Evolutionary conservation across 2,113 vertebrate species (phyloP).

Genomic region (Leptobrachium ailaonicum): DNA sequence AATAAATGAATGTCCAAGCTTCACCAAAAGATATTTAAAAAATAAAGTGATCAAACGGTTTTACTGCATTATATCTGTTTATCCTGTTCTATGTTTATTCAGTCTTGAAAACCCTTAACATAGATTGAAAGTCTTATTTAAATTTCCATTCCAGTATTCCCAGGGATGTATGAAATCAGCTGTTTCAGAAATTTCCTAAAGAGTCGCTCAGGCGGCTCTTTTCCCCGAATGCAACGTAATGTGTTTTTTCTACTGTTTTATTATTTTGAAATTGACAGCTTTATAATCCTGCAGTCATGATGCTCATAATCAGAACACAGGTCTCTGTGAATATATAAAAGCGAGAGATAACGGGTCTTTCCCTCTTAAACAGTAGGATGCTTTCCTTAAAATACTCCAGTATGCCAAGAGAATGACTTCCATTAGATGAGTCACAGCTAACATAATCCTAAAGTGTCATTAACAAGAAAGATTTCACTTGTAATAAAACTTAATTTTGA

Average conservation of each 20-base stretch:
- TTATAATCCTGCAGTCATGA: conserved; percentile 23
- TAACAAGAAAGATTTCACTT: conserved; percentile 10
- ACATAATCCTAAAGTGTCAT: not conserved
- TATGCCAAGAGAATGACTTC: not conserved
- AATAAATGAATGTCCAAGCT: too few species aligned
- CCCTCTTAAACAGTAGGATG: not conserved
- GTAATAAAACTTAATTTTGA: conserved; percentile 32
- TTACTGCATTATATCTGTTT: too few species aligned
- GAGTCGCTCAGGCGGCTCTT: too few species aligned
- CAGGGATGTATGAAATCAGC: too few species aligned
- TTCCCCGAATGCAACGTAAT: too few species aligned
- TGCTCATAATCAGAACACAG: conserved; percentile 2
- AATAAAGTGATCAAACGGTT: too few species aligned
- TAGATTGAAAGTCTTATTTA: too few species aligned
- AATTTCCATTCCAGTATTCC: too few species aligned
- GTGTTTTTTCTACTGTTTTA: not conserved
- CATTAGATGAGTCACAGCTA: not conserved
- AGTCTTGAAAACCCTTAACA: too few species aligned
- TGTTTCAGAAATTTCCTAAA: too few species aligned
- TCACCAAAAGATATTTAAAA: too few species aligned
- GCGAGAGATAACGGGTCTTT: conserved; percentile 19
- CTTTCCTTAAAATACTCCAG: not conserved
- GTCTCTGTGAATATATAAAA: conserved; percentile 5
- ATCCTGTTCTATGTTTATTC: too few species aligned
- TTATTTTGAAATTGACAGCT: conserved; percentile 24